These are phyloP conservation scores for Cydia amplana DNA, from an alignment of 1,140 invertebrate genomes.

Conservation along the genomic window DNA sequence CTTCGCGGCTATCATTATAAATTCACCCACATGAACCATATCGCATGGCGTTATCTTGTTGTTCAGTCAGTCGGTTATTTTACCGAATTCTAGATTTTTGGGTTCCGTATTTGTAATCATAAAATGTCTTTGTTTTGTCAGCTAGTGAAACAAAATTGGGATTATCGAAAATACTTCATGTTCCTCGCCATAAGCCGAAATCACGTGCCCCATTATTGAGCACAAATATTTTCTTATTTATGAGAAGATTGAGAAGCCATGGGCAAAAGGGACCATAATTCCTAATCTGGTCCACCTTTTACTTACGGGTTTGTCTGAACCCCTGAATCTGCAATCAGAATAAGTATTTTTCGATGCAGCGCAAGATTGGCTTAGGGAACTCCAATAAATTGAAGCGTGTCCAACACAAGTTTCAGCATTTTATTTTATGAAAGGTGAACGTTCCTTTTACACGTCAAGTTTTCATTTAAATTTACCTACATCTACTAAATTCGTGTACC, in stretches of 20 bases:
- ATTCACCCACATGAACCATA: slow-evolving; percentile 9
- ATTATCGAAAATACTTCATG: neutral
- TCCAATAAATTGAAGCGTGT: slow-evolving; percentile 1
- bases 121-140: neutral
- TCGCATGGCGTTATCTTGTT: slow-evolving; percentile 6
- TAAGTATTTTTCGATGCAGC: neutral
- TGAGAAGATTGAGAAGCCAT: neutral
- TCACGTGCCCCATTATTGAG: neutral
- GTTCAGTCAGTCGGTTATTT: neutral
- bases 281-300: neutral
- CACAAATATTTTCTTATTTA: neutral
- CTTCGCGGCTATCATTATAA: slow-evolving; percentile 12
- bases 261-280: neutral
- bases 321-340: neutral
- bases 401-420: neutral
- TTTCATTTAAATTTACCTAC: neutral
- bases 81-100: neutral
- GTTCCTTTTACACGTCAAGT: slow-evolving; percentile 1
- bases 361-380: neutral
- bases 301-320: neutral
- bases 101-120: neutral
- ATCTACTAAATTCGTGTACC: neutral
- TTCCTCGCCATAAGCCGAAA: neutral
- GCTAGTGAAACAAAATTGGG: neutral
- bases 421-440: neutral